Conservation (phyloP, 2,888 invertebrate species). For the Tupiocoris notatus region DNA sequence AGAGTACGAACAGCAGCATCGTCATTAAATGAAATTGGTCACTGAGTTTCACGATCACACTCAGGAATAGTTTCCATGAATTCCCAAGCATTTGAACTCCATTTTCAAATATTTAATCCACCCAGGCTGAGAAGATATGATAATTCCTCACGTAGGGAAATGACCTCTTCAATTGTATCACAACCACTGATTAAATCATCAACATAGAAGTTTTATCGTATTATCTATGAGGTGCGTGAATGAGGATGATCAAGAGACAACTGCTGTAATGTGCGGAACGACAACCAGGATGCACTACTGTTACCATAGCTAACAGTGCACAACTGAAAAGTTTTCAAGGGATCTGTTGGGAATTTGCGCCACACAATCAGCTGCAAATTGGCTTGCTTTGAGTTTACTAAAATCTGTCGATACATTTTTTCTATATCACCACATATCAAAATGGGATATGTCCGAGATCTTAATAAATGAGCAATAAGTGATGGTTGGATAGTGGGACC, state of each 20-base stretch:
- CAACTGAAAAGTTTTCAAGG: slow-evolving; percentile 45
- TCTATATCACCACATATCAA: slow-evolving; percentile 49
- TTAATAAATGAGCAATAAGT: slow-evolving; percentile 36
- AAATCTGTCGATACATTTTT: slow-evolving; percentile 51
- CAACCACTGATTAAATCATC: slow-evolving; percentile 16
- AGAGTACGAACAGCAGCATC: too few species aligned
- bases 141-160: too few species aligned
- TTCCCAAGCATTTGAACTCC: too few species aligned
- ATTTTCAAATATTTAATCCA: too few species aligned
- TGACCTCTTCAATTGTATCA: neutral
- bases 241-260: neutral
- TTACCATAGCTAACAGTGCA: slow-evolving; percentile 50
- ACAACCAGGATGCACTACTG: slow-evolving; percentile 43
- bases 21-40: too few species aligned
- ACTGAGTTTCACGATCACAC: too few species aligned
- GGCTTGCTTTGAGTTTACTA: slow-evolving; percentile 43
- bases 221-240: neutral
- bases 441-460: slow-evolving; percentile 36
- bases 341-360: slow-evolving; percentile 45
- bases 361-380: slow-evolving; percentile 50
- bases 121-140: too few species aligned
- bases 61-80: too few species aligned
- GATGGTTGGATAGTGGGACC: slow-evolving; percentile 45
- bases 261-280: slow-evolving; percentile 29
- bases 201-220: slow-evolving; percentile 11